Conservation (phyloP, 2,888 invertebrate species). For the Protula sp. region DNA sequence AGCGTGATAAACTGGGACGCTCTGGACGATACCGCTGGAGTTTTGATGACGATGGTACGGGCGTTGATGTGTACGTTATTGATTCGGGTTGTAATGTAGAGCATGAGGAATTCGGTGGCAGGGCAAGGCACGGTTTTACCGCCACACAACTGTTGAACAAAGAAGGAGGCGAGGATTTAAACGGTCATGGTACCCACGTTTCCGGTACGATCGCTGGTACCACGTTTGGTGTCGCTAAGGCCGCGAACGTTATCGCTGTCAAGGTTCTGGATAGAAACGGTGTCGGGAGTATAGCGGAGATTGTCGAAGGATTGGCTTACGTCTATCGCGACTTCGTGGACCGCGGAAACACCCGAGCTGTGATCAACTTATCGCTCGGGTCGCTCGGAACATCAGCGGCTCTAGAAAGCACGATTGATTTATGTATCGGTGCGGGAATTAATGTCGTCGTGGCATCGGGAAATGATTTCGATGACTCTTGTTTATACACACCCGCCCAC, state of each 20-base stretch:
- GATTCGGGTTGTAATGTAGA: neutral
- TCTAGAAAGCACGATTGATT: neutral
- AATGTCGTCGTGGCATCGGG: conserved; percentile 7
- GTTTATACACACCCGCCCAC: conserved; percentile 1
- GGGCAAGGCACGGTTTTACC: neutral
- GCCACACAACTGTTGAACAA: neutral
- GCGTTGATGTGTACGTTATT: neutral
- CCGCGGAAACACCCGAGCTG: too few species aligned
- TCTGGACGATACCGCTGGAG: neutral
- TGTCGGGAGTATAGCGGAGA: too few species aligned
- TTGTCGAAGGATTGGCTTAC: too few species aligned
- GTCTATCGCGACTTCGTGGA: too few species aligned
- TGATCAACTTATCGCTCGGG: too few species aligned
- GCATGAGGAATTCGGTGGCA: neutral
- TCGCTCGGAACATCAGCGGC: too few species aligned
- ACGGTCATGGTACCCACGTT: neutral
- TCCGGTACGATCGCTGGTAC: neutral
- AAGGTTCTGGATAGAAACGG: too few species aligned
- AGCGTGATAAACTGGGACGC: neutral
- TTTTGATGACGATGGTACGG: neutral
- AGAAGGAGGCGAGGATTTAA: neutral
- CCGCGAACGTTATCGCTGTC: neutral
- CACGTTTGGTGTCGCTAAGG: neutral
- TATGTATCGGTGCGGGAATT: neutral
- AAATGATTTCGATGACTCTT: conserved; percentile 2